Evolutionary conservation across 2,113 vertebrate species (phyloP).

Genomic region (Campylorhamphus procurvoides): DNA sequence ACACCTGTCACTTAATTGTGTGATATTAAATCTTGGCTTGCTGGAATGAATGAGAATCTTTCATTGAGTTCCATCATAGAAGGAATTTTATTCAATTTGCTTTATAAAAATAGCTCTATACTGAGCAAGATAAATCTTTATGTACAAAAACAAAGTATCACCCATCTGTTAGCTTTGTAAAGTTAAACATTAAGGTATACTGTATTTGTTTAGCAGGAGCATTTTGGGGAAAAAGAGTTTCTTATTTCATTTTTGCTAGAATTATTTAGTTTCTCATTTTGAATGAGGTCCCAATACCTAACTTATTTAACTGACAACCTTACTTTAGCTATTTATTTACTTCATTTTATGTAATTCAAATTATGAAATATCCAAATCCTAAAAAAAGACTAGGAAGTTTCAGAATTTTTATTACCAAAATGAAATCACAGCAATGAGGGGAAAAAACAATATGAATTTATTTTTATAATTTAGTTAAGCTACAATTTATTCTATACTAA

Average conservation of each 20-base stretch:
- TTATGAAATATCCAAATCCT: background rate
- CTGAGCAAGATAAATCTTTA: background rate
- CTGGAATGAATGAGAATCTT: background rate
- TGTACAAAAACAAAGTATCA: background rate
- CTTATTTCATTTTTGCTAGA: background rate
- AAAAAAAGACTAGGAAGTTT: background rate
- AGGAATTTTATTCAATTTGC: background rate
- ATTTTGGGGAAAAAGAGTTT: accelerated
- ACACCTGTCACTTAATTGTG: background rate
- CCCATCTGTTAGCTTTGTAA: background rate
- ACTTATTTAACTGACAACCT: background rate
- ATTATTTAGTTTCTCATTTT: background rate
- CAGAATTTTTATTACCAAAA: background rate
- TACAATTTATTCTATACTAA: slow-evolving; percentile 58
- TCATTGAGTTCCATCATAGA: background rate
- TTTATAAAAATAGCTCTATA: background rate
- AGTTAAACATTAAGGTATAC: background rate
- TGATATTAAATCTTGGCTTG: background rate
- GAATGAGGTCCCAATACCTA: background rate
- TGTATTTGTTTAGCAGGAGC: background rate
- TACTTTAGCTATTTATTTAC: background rate
- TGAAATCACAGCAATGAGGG: background rate
- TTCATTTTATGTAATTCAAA: background rate
- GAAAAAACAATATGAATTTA: background rate
- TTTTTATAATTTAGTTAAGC: slow-evolving; percentile 59